phyloP scores from a whole-genome alignment of 2,888 invertebrate species.

The Acanthococcus lagerstroemiae region DNA sequence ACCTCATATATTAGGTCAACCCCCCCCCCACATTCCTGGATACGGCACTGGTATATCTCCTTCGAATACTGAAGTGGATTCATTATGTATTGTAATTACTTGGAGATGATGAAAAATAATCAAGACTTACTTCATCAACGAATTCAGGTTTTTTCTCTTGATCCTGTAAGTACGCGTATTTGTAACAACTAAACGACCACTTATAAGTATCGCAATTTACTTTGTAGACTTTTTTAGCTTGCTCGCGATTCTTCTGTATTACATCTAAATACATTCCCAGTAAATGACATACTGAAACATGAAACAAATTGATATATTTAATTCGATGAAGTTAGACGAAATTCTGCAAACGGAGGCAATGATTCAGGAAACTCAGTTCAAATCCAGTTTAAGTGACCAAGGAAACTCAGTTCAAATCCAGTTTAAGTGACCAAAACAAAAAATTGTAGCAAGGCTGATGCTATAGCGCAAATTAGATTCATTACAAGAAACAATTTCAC shows the following conservation, averaged over 20 bases:
- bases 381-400: background rate
- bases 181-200: constrained; percentile 77
- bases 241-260: constrained; percentile 68
- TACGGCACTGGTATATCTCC: too few species aligned
- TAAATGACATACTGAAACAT: constrained; percentile 69
- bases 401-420: background rate
- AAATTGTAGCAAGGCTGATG: too few species aligned
- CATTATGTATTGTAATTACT: background rate
- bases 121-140: constrained; percentile 12
- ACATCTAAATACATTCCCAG: constrained; percentile 85
- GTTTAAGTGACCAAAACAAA: too few species aligned
- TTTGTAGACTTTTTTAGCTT: constrained; percentile 70
- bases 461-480: too few species aligned
- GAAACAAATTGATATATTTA: too few species aligned
- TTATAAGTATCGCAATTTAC: constrained; percentile 79
- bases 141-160: constrained; percentile 28
- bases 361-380: too few species aligned
- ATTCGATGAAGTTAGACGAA: too few species aligned
- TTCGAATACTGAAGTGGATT: background rate
- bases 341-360: too few species aligned
- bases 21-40: too few species aligned
- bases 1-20: too few species aligned
- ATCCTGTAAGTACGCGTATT: constrained; percentile 51
- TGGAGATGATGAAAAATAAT: background rate
- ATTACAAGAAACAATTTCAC: too few species aligned